A percentile compares a stretch with the other conserved stretches of the same genome.
Evolutionary conservation across 2,888 invertebrate species (phyloP).

Genomic region (Macrostomum cliftonense): DNA sequence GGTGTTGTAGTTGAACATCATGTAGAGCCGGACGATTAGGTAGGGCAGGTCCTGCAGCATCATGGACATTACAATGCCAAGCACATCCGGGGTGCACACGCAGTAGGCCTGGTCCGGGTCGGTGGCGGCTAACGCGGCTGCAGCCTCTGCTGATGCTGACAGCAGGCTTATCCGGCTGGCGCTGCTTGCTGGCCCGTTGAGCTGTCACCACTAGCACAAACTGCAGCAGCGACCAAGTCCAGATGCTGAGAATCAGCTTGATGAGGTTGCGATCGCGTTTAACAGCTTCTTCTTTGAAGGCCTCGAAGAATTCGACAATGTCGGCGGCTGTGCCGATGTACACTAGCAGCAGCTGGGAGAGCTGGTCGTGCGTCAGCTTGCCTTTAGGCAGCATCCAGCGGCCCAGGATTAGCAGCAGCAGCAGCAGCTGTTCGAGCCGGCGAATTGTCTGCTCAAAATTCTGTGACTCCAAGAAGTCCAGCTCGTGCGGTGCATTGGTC

Average conservation of each 20-base stretch:
- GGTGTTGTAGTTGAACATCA: slow-evolving; percentile 68
- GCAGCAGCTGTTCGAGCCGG: slow-evolving; percentile 68
- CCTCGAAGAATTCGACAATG: slow-evolving; percentile 88
- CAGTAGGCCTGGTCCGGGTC: too few species aligned
- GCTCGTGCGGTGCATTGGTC: background rate
- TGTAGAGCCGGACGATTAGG: slow-evolving; percentile 57
- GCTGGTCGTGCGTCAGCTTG: slow-evolving; percentile 70
- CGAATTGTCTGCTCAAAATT: slow-evolving; percentile 61
- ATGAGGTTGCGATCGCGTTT: slow-evolving; percentile 54
- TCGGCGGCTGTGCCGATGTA: slow-evolving; percentile 70
- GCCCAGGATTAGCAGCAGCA: slow-evolving; percentile 69
- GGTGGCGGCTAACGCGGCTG: too few species aligned
- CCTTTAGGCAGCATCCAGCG: slow-evolving; percentile 82
- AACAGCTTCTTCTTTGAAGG: slow-evolving; percentile 48
- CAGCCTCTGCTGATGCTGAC: too few species aligned
- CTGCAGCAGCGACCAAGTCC: slow-evolving; percentile 78
- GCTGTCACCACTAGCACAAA: slow-evolving; percentile 81
- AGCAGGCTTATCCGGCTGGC: too few species aligned
- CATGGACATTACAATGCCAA: slow-evolving; percentile 65
- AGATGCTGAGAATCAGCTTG: slow-evolving; percentile 64
- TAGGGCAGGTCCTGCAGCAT: slow-evolving; percentile 66
- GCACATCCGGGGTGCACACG: slow-evolving; percentile 44
- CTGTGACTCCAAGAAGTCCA: background rate
- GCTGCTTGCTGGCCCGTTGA: slow-evolving; percentile 39
- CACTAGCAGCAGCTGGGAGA: slow-evolving; percentile 70